Conservation (phyloP, 2,797 vertebrate species). For the Pachyuromys duprasi region DNA sequence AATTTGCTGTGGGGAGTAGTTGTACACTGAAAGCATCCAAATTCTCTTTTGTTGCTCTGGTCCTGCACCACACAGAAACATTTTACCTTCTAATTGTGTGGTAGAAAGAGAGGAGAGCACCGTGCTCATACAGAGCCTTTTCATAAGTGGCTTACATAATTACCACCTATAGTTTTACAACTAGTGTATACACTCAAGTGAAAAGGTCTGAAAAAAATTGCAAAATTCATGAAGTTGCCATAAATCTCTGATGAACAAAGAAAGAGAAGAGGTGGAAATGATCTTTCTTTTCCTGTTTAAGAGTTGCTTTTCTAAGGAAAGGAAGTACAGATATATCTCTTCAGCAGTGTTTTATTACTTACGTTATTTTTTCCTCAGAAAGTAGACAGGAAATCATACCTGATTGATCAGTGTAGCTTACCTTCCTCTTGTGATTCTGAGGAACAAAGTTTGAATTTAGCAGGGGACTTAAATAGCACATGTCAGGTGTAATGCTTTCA, state of each 20-base stretch:
- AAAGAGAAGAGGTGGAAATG: conserved; percentile 84
- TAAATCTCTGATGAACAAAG: conserved; percentile 84
- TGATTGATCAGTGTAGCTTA: conserved; percentile 78
- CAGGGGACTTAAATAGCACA: conserved; percentile 53
- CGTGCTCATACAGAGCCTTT: not conserved
- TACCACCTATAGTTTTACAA: not conserved
- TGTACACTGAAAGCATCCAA: conserved; percentile 12
- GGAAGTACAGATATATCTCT: conserved; percentile 82
- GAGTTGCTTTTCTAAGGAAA: conserved; percentile 85
- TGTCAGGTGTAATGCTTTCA: conserved; percentile 34
- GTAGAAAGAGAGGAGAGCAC: not conserved
- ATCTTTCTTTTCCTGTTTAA: conserved; percentile 84
- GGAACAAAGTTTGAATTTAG: conserved; percentile 70
- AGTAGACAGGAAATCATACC: conserved; percentile 84
- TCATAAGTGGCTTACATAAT: not conserved
- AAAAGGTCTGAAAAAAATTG: conserved; percentile 83
- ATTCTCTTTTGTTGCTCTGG: not conserved
- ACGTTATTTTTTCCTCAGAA: conserved; percentile 73
- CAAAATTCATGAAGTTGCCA: conserved; percentile 81
- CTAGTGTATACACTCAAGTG: conserved; percentile 27
- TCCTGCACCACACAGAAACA: not conserved
- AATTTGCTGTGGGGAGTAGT: not conserved
- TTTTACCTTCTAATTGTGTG: conserved; percentile 11
- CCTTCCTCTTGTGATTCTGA: conserved; percentile 75
- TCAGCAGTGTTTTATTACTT: conserved; percentile 82